Conservation (phyloP, 2,113 vertebrate species). For the Perca fluviatilis region DNA sequence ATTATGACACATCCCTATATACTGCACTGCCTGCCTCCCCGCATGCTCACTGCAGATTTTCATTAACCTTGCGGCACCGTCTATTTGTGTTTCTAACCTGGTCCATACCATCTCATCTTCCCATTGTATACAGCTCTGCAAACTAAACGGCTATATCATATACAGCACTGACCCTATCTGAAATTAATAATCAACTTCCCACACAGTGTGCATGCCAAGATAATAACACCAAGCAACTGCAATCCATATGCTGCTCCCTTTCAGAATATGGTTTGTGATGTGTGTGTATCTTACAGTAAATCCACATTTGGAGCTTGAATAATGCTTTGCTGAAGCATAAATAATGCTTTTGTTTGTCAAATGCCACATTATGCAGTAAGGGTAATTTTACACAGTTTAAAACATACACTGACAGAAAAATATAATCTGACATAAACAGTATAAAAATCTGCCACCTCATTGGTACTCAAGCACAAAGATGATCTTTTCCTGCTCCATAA, state of each 20-base stretch:
- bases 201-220: slow-evolving; percentile 18
- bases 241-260: slow-evolving; percentile 33
- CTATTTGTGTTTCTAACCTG: slow-evolving; percentile 47
- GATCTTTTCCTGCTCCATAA: slow-evolving; percentile 24
- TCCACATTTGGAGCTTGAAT: slow-evolving; percentile 28
- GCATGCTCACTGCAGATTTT: slow-evolving; percentile 64
- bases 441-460: slow-evolving; percentile 29
- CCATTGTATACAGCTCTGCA: slow-evolving; percentile 34
- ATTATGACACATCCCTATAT: slow-evolving; percentile 60
- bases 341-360: slow-evolving; percentile 50
- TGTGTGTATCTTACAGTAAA: background rate
- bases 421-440: slow-evolving; percentile 18
- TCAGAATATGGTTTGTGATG: slow-evolving; percentile 19
- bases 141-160: slow-evolving; percentile 5
- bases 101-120: slow-evolving; percentile 43
- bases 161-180: slow-evolving; percentile 5
- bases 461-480: slow-evolving; percentile 18
- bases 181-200: slow-evolving; percentile 46
- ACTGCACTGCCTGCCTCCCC: slow-evolving; percentile 43
- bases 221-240: background rate
- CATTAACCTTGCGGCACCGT: slow-evolving; percentile 65
- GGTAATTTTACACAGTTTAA: slow-evolving; percentile 11
- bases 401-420: slow-evolving; percentile 16
- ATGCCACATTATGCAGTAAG: slow-evolving; percentile 17
- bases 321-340: slow-evolving; percentile 31